Conservation (phyloP, 2,888 invertebrate genomes). For the Sceliomorpha sp. region DNA sequence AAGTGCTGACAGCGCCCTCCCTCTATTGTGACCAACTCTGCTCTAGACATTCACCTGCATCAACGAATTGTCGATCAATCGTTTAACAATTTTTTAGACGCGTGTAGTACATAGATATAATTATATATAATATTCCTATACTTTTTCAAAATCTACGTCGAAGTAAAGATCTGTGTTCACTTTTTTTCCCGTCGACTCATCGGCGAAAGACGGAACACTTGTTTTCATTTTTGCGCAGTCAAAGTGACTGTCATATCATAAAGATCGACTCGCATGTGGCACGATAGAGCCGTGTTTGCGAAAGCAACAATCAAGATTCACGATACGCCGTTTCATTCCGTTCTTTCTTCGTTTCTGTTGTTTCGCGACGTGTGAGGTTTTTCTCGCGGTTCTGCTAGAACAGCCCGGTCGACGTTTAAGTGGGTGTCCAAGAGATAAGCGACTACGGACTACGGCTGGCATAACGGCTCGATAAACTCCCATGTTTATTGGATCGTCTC, state of each 20-base stretch:
- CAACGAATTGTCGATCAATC: too few relatives aligned
- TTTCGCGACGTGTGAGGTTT: conserved; percentile 29
- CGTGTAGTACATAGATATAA: too few relatives aligned
- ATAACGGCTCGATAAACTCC: conserved; percentile 78
- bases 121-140: too few relatives aligned
- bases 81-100: too few relatives aligned
- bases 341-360: conserved; percentile 10
- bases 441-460: conserved; percentile 69
- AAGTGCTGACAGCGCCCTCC: too few relatives aligned
- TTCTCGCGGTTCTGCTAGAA: conserved; percentile 21
- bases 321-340: conserved; percentile 14
- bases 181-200: not conserved
- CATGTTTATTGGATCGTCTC: conserved; percentile 75
- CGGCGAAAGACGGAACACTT: not conserved
- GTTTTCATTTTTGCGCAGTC: conserved; percentile 1
- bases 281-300: conserved; percentile 13
- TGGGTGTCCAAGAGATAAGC: conserved; percentile 78
- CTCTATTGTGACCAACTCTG: too few relatives aligned
- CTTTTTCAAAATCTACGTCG: not conserved
- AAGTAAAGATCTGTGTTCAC: not conserved
- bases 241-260: not conserved
- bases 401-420: conserved; percentile 69
- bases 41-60: too few relatives aligned
- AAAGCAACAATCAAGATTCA: conserved; percentile 17
- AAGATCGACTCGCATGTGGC: conserved; percentile 2